Evolutionary conservation across 1,140 invertebrate genomes (phyloP), one percentile per base, ranked within the genome.

Genomic region (Mizuhopecten yessoensis): DNA sequence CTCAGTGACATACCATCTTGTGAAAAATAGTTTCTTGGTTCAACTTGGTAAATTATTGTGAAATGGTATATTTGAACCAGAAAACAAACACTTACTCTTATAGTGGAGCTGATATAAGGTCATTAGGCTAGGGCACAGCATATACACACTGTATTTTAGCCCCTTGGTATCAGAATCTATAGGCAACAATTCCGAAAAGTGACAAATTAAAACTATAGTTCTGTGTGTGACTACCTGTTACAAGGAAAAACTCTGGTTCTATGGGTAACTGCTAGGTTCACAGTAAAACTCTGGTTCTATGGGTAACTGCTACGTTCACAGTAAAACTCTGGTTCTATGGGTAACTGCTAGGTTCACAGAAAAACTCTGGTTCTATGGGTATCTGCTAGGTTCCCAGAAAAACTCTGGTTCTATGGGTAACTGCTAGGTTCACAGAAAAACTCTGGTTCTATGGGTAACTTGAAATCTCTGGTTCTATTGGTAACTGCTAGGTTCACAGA

Each of bases 351-450:
- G 42, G 13, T n/a, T n/a, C 17, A 11, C 23, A 5, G 11, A 57
- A 34, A 57, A n/a, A n/a, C n/a, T n/a, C 45, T 39, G 23, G 7
- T 89, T 89, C 33, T 75, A 29, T 87, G 34, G 36, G 36, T 7
- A 39, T 39, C 36, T 39, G 36, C 36, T 39, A 5, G 13, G 13
- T 23, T n/a, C n/a, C 92, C 89, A 91, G 36, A 39, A n/a, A 39
- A 39, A 7, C 36, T 39, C 36, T 39, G 36, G 13, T 39, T 39
- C 36, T 86, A 88, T 87, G 33, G 15, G 33, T 23, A 17, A 33
- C 42, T 89, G 45, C 36, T n/a, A 34, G 7, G 29, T 42, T 9
- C n/a, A n/a, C n/a, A n/a, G 11, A 29, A 7, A 29, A 34, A n/a
- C 90, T 33, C 87, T 15, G 17, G 33, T 36, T 29, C 29, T 75